Base-by-base conservation (phyloP, 1,140 invertebrate species). In the Fopius arisanus region DNA sequence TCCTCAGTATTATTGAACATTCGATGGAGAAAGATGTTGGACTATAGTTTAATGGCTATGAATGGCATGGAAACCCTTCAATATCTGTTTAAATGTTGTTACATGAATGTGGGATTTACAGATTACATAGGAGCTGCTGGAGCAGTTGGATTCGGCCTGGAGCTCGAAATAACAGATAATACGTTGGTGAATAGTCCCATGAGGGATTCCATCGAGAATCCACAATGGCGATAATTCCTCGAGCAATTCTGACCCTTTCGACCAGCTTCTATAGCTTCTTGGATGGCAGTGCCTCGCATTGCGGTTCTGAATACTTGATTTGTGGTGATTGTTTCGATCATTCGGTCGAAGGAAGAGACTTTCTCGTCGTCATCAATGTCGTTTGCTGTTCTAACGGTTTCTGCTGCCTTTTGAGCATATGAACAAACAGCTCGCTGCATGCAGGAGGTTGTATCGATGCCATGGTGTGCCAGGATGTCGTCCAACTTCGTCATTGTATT, bases 371-470 rank as follows among this genome's bases (percentile, higher is more conserved):
- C 90, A 40, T 90, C 66, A 19, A 69, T 73, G 65, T 67, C 76
- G n/a, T 80, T 78, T 0, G 77, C 79, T 19, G 77, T 75, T 0
- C 67, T 77, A 14, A 85, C 63, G 0, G 82, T 77, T 29, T 81
- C 72, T 0, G 82, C 90, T 0, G 93, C 92, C 21, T 92, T 89
- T 73, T 93, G 91, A 2, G 94, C 90, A 79, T 94, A 94, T 1
- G 92, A 92, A 75, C 94, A 96, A 12, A 94, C 90, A 4, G 93
- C 90, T 48, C 94, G 90, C 84, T 95, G 94, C 89, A 94, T 91
- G 79, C 94, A 96, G 7, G 91, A 92, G 0, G 91, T 91, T 0
- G 93, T 93, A 79, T 96, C 94, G 26, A 96, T 92, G 72, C 94
- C 93, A 75, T 95, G 91, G 73, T 92, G 90, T 0, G 91, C 90